Evolutionary conservation across 2,113 vertebrate genomes (phyloP), one percentile per base, ranked within the genome.

Genomic region (Epinephelus moara): DNA sequence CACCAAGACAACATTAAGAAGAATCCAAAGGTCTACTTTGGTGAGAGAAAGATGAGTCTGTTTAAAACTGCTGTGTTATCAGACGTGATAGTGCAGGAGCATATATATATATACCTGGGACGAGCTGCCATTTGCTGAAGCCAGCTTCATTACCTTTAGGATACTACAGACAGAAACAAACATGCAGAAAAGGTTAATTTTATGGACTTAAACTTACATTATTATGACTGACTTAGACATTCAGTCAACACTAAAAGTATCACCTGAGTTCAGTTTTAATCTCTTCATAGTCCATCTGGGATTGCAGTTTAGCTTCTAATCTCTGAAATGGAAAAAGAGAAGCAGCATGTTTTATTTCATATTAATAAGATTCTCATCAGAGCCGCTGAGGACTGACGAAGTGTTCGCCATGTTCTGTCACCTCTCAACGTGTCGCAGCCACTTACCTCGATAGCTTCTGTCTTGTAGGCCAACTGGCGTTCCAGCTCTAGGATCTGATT

Each of bases 191-290:
- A 70, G 67, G 21, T 75, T 19, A 80, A 4, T 33, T 30, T 61
- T 59, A 47, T 15, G 1, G 12, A 72, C 73, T 70, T 61, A 33
- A 59, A 61, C 70, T 61, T 5, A 67, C 2, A 73, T 70, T 19
- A 42, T 52, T 45, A 11, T 66, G 6, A 72, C 49, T 60, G 47
- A 72, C n/a, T 40, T 6, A 18, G 8, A 52, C 19, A 49, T 71
- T 79, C 6, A 6, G 14, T 33, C 6, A 40, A 40, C 13, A 64
- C 30, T 55, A 49, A 76, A 82, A 68, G 66, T 19, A 9, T 93
- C 94, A 99, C 98, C 98, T 99, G 92, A 99, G 96, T 91, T 99
- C 98, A 0, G 98, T 99, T 95, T 99, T 99, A 93, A 99, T 98
- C 95, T 99, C 98, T 89, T 99, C 97, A 0, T 99, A 99, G 94